These are phyloP conservation scores for Odontamblyopus lacepedii DNA, from an alignment of 2,797 vertebrate genomes.

Conservation along the genomic window DNA sequence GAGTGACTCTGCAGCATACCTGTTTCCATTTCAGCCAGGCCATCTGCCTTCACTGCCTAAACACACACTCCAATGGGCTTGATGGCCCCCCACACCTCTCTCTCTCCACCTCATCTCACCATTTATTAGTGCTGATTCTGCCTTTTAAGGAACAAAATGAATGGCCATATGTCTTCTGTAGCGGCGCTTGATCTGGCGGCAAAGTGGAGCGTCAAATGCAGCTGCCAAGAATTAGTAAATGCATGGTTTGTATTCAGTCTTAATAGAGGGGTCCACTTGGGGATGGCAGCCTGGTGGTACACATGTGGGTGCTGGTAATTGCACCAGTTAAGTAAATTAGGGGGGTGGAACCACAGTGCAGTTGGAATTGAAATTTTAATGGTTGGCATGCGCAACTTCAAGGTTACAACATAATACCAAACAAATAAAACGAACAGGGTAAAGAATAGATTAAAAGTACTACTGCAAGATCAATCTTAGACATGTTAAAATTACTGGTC, in stretches of 20 bases:
- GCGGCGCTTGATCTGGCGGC: not conserved
- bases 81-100: constrained; percentile 4
- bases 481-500: too few relatives aligned
- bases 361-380: not conserved
- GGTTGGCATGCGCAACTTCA: not conserved
- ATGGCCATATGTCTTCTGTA: not conserved
- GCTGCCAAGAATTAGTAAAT: not conserved
- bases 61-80: constrained; percentile 21
- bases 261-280: not conserved
- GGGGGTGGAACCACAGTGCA: not conserved
- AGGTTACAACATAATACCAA: not conserved
- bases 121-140: constrained; percentile 19
- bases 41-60: constrained; percentile 21
- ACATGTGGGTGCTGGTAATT: constrained; percentile 20
- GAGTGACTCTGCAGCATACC: constrained; percentile 11
- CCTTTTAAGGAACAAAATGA: constrained; percentile 15
- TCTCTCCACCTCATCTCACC: constrained; percentile 3
- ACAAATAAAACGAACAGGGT: not conserved
- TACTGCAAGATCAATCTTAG: not conserved
- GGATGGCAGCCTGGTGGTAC: constrained; percentile 4
- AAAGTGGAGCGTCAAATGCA: not conserved
- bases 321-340: constrained; percentile 11
- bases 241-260: constrained; percentile 1
- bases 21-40: constrained; percentile 19
- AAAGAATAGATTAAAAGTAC: not conserved